Evolutionary conservation across 2,888 invertebrate species (phyloP), one percentile per base, ranked within the genome.

Genomic region (Drosophila pseudotalamancana): DNA sequence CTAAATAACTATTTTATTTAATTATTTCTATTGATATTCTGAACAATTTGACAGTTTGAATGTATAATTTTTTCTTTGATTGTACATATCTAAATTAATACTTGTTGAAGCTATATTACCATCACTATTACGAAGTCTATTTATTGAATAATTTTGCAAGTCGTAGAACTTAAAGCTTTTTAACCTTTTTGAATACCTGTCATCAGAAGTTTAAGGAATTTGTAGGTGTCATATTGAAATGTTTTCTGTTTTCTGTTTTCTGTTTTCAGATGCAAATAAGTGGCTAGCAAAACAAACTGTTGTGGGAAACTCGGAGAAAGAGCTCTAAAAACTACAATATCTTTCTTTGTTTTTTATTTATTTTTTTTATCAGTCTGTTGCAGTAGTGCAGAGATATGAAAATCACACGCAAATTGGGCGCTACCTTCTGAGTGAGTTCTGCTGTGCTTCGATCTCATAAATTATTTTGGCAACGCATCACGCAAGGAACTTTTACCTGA

Each of bases 391-490:
- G 49, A 62, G 48, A 75, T 63, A 61, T 67, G 37, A 48, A 46
- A 72, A 57, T 45, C 75, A 51, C 84, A 82, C 82, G 82, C 84
- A 86, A 83, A 82, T 82, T 83, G 83, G 66, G 67, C 83, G 68
- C 79, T 69, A 65, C 80, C 72, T 74, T 84, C n/a, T n/a, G n/a
- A n/a, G n/a, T n/a, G 72, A 77, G 74, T 76, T 81, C 78, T 72
- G 76, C 64, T 80, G 77, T 76, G 82, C 74, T 82, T 83, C 75
- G 87, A 85, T 86, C 86, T 80, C 87, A 88, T 87, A 89, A 89
- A 89, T 89, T 89, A 89, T 87, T 86, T 90, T 80, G 87, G 90
- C 89, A 90, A 90, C 90, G 90, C 89, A 90, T 90, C 90, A 90
- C 90, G 90, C 90, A 73, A 90, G 73, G 71, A 74, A 72, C 79